These are phyloP conservation scores for Thaumatotibia leucotreta DNA, from an alignment of 1,140 invertebrate species.

Conservation along the genomic window DNA sequence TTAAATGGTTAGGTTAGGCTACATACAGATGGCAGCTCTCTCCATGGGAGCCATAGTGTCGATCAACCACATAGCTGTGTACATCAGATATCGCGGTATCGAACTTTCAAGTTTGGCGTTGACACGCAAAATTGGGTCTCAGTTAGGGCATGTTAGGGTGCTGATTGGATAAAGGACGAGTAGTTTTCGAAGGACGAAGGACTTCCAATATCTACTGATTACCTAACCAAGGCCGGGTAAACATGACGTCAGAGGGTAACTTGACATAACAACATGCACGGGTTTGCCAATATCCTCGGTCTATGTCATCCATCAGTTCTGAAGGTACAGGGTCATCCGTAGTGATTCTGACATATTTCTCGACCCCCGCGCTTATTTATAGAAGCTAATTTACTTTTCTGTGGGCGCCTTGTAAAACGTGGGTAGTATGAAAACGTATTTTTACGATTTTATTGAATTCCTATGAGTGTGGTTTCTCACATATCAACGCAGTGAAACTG, in stretches of 20 bases:
- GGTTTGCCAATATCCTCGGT: neutral
- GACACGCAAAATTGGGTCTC: neutral
- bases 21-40: slow-evolving; percentile 10
- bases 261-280: neutral
- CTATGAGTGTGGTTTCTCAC: neutral
- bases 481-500: too few species aligned
- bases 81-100: neutral
- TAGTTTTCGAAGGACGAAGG: neutral
- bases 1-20: neutral
- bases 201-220: slow-evolving; percentile 3
- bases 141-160: neutral
- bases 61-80: neutral
- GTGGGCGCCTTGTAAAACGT: neutral
- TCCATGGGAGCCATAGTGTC: neutral
- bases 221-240: neutral
- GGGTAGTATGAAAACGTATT: neutral
- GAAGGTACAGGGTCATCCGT: neutral
- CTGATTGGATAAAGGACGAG: neutral
- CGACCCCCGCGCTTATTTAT: neutral
- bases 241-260: slow-evolving; percentile 11
- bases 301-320: slow-evolving; percentile 7
- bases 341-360: neutral
- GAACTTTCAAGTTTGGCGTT: neutral
- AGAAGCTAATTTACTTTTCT: neutral
- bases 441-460: neutral